Evolutionary conservation across 2,797 vertebrate species (phyloP), one percentile per base, ranked within the genome.

Genomic region (Otolemur crassicaudatus): DNA sequence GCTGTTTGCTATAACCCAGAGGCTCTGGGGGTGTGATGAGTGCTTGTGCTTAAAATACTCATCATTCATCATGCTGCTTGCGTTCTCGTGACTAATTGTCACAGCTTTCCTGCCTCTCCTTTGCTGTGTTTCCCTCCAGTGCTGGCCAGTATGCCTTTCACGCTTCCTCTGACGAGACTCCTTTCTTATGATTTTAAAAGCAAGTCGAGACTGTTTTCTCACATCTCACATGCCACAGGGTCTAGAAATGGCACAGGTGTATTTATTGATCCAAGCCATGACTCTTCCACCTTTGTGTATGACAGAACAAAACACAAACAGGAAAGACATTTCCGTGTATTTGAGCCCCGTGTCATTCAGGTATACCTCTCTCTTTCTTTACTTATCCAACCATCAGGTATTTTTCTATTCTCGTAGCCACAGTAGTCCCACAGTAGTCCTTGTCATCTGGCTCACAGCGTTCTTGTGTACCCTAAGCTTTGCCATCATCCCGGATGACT

Each of bases 121-220:
- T 95, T 85, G 17, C 61, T 82, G 4, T 40, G 2, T 90, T 17
- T 91, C 77, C 61, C 40, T 91, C 85, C 70, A 83, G 4, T 69
- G 34, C 22, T 90, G 92, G 25, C 75, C 70, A 90, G 53, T 43
- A 31, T 82, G 63, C 27, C 46, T 95, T 92, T 92, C n/a, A 84
- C 14, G 58, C 7, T 92, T 8, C 56, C 72, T 92, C 67, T 90
- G 25, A 88, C 72, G 73, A 84, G 60, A 65, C 17, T 11, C 8
- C 23, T 90, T 92, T n/a, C 60, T 40, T 73, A 43, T n/a, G 49
- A 17, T 16, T 67, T 89, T 89, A 91, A 73, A 61, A 49, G 46
- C 3, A 63, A 70, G 56, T 65, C 73, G 53, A 76, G 40, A 40
- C 56, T 88, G 63, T 82, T 96, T 81, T 93, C 25, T 94, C 43